These are phyloP conservation scores for Glossosoma conforme DNA, from an alignment of 1,140 invertebrate genomes.

Conservation along the genomic window DNA sequence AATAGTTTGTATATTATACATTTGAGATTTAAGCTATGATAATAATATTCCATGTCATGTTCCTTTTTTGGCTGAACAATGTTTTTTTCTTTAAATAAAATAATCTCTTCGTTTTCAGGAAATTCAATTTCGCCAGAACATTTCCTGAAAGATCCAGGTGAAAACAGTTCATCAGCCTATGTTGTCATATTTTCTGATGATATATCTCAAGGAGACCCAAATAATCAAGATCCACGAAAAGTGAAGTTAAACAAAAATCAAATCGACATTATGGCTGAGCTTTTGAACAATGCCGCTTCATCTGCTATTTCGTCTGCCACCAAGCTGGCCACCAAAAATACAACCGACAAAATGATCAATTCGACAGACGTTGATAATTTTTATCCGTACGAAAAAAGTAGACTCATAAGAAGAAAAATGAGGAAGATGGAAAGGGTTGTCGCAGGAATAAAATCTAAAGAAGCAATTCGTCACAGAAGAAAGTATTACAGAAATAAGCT, in stretches of 20 bases:
- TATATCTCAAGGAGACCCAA: not conserved
- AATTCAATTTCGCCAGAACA: constrained; percentile 25
- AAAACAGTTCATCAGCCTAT: constrained; percentile 20
- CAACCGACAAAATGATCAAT: too few species aligned
- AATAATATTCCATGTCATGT: too few species aligned
- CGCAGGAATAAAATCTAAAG: not conserved
- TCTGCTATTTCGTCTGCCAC: not conserved
- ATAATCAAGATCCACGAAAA: not conserved
- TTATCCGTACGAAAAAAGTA: constrained; percentile 10
- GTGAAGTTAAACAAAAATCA: constrained; percentile 11
- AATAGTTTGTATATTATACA: too few species aligned
- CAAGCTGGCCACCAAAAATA: too few species aligned
- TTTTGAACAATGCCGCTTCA: constrained; percentile 14
- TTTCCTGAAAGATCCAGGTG: constrained; percentile 22
- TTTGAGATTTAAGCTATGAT: too few species aligned
- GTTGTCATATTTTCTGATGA: constrained; percentile 24
- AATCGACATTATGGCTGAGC: constrained; percentile 17
- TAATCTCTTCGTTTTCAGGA: constrained; percentile 24
- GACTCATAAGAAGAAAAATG: constrained; percentile 14
- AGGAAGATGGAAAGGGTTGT: constrained; percentile 14
- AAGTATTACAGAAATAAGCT: constrained; percentile 22
- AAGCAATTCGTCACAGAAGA: constrained; percentile 25
- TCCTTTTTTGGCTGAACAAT: too few species aligned
- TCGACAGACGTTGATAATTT: too few species aligned
- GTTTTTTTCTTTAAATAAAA: too few species aligned